Conservation (phyloP, 2,888 invertebrate genomes). For the Balanococcus diminutus region DNA sequence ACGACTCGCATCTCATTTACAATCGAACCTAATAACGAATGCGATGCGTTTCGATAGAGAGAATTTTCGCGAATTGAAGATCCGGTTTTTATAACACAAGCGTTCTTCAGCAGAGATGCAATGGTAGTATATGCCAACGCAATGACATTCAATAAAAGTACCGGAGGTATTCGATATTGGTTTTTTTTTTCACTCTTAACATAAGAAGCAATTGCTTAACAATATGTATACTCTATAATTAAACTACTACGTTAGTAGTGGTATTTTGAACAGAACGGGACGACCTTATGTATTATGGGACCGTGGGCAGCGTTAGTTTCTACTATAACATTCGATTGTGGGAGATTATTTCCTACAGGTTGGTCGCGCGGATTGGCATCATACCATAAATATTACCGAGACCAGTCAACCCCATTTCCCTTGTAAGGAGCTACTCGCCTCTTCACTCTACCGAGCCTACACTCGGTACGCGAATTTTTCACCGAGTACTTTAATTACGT, state of each 20-base stretch:
- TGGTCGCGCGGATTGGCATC: slow-evolving; percentile 46
- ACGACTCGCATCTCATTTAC: background rate
- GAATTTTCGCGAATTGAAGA: background rate
- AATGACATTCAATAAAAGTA: background rate
- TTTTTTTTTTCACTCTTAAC: background rate
- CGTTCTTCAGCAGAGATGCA: background rate
- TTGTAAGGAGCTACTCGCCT: slow-evolving; percentile 46
- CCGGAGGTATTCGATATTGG: background rate
- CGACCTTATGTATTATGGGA: slow-evolving; percentile 34
- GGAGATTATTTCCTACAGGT: slow-evolving; percentile 49
- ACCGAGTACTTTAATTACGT: background rate
- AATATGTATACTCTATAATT: slow-evolving; percentile 31
- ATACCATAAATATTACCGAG: slow-evolving; percentile 46
- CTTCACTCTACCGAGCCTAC: slow-evolving; percentile 35
- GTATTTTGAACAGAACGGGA: background rate
- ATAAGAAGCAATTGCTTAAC: background rate
- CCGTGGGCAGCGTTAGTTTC: slow-evolving; percentile 35
- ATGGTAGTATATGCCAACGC: background rate
- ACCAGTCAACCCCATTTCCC: slow-evolving; percentile 52
- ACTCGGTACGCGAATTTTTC: slow-evolving; percentile 21
- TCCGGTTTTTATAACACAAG: background rate
- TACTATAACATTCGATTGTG: slow-evolving; percentile 40
- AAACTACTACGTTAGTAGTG: background rate
- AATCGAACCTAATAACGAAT: background rate
- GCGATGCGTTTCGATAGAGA: background rate